phyloP scores from a whole-genome alignment of 2,888 invertebrate genomes.

The Deilephila porcellus region DNA sequence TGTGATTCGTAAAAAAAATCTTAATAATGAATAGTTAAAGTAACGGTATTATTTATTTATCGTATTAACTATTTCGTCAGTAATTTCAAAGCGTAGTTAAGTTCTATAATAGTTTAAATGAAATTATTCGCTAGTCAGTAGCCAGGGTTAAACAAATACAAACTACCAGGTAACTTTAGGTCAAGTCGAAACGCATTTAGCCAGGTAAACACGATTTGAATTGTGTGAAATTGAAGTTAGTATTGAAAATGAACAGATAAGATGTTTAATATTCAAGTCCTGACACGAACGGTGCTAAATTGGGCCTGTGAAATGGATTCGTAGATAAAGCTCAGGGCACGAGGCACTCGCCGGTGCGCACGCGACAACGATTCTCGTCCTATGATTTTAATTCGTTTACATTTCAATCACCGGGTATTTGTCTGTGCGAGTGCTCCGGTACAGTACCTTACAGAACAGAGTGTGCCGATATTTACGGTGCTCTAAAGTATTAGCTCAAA shows the following conservation, averaged over 20 bases:
- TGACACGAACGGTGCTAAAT: constrained; percentile 8
- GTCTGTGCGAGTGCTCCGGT: too few species aligned
- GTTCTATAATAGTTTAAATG: too few species aligned
- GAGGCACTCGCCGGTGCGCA: background rate
- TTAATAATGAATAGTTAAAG: background rate
- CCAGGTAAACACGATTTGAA: background rate
- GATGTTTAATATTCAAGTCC: constrained; percentile 7
- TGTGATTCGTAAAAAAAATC: background rate
- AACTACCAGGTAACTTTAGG: background rate
- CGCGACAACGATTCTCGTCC: background rate
- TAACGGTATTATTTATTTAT: background rate
- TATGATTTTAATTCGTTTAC: background rate
- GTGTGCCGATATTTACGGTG: too few species aligned
- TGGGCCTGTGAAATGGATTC: background rate
- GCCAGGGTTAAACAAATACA: too few species aligned
- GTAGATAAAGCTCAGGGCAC: background rate
- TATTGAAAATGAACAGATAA: background rate
- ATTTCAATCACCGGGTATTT: too few species aligned
- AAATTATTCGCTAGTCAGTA: too few species aligned
- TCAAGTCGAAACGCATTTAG: background rate
- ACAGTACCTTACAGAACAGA: too few species aligned
- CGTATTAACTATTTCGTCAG: background rate
- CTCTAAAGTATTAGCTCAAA: too few species aligned
- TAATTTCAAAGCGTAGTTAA: too few species aligned
- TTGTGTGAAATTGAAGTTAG: constrained; percentile 1